These are phyloP conservation scores for Speoplatyrhinus poulsoni DNA, from an alignment of 2,113 vertebrate species.

Conservation along the genomic window DNA sequence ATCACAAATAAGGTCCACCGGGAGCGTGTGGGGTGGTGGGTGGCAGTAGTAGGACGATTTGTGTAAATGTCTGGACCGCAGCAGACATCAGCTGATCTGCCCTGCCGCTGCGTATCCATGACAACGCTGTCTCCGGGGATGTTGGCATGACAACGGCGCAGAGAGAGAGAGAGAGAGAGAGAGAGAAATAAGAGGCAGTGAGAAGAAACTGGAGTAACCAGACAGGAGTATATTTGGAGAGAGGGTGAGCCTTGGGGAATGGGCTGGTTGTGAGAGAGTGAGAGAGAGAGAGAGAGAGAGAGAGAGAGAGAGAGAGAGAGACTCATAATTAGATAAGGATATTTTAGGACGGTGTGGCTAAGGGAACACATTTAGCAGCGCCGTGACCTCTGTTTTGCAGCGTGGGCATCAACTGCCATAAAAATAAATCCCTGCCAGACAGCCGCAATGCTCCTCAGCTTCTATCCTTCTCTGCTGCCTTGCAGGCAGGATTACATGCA, in stretches of 20 bases:
- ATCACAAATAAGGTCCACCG: constrained; percentile 23
- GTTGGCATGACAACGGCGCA: constrained; percentile 75
- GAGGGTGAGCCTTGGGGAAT: constrained; percentile 1
- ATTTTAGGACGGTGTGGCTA: not conserved
- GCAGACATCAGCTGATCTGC: constrained; percentile 87
- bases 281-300: not conserved
- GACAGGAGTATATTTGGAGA: constrained; percentile 7
- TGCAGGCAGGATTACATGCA: too few species aligned
- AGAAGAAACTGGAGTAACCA: not conserved
- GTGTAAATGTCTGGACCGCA: constrained; percentile 67
- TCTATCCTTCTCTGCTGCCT: too few species aligned
- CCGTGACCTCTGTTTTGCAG: not conserved
- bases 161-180: not conserved
- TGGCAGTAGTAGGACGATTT: constrained; percentile 50
- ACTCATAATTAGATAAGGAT: constrained; percentile 5
- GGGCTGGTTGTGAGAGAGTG: not conserved
- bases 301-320: not conserved
- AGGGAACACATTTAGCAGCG: not conserved
- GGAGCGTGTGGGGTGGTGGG: constrained; percentile 26
- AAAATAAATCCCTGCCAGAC: constrained; percentile 31
- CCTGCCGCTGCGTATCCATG: constrained; percentile 85
- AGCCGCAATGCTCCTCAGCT: constrained; percentile 12
- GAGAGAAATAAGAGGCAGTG: not conserved
- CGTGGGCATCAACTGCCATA: constrained; percentile 7
- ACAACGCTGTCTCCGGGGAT: constrained; percentile 85